These are phyloP conservation scores for Orestias chungarensis DNA, from an alignment of 2,797 vertebrate species.

Conservation along the genomic window DNA sequence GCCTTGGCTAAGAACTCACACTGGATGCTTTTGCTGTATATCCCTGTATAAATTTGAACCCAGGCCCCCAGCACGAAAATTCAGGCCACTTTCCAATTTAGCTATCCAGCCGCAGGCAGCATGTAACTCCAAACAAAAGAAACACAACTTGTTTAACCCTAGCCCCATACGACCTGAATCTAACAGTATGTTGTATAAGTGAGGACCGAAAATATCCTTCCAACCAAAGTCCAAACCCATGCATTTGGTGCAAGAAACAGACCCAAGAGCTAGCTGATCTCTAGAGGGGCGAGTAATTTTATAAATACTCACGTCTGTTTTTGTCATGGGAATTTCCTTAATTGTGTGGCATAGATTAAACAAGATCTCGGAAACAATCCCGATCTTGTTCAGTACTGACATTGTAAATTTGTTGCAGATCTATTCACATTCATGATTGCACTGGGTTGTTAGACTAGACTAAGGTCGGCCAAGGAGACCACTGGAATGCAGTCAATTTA, in stretches of 20 bases:
- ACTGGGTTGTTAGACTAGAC: neutral
- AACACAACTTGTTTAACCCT: neutral
- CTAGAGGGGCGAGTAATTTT: no score
- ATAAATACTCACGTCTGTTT: no score
- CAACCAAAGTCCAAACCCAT: neutral
- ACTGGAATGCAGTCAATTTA: neutral
- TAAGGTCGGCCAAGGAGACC: neutral
- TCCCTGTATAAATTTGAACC: no score
- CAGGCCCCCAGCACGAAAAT: no score
- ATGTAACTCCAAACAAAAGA: neutral
- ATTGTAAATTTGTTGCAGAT: neutral
- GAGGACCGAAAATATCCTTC: neutral
- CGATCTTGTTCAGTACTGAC: neutral
- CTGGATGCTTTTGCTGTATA: no score
- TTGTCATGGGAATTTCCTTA: neutral
- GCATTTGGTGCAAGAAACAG: neutral
- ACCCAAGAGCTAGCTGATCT: neutral
- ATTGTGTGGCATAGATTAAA: neutral
- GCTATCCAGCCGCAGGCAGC: neutral
- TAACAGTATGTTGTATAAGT: neutral
- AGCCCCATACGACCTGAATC: no score
- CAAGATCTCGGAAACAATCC: neutral
- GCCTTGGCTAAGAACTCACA: no score
- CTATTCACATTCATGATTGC: neutral
- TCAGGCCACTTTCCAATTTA: no score